A percentile compares a stretch with the other conserved stretches of the same genome.
Evolutionary conservation across 2,888 invertebrate genomes (phyloP).

Genomic region (Miltochrista miniata): DNA sequence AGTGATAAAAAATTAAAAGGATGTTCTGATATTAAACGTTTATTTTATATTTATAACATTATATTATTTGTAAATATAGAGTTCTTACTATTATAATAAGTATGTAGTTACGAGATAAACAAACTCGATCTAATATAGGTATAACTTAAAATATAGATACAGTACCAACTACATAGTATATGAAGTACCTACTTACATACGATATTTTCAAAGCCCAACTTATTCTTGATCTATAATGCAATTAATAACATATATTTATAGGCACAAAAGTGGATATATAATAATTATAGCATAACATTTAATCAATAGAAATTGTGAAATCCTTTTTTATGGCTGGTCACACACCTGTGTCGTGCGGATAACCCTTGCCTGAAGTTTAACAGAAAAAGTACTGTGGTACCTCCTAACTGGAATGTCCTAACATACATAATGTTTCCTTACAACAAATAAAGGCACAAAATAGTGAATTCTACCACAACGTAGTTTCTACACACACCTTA

Average conservation of each 20-base stretch:
- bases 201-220: slow-evolving; percentile 69
- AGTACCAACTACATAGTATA: slow-evolving; percentile 64
- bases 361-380: slow-evolving; percentile 22
- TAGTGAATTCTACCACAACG: slow-evolving; percentile 65
- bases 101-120: slow-evolving; percentile 75
- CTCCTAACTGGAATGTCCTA: slow-evolving; percentile 76
- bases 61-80: slow-evolving; percentile 84
- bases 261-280: slow-evolving; percentile 75
- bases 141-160: slow-evolving; percentile 67
- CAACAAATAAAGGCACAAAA: slow-evolving; percentile 80
- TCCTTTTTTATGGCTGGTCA: slow-evolving; percentile 37
- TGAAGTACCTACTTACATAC: slow-evolving; percentile 55
- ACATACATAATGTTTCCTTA: slow-evolving; percentile 55
- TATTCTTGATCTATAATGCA: slow-evolving; percentile 68
- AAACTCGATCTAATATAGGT: slow-evolving; percentile 69
- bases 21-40: slow-evolving; percentile 72
- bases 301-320: slow-evolving; percentile 65
- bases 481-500: slow-evolving; percentile 66
- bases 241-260: slow-evolving; percentile 65
- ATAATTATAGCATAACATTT: slow-evolving; percentile 63
- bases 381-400: slow-evolving; percentile 61
- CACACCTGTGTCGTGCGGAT: slow-evolving; percentile 11
- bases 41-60: slow-evolving; percentile 83
- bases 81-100: slow-evolving; percentile 75
- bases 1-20: slow-evolving; percentile 6